Conservation (phyloP, 2,888 invertebrate species). For the Cheilosia scutellata region DNA sequence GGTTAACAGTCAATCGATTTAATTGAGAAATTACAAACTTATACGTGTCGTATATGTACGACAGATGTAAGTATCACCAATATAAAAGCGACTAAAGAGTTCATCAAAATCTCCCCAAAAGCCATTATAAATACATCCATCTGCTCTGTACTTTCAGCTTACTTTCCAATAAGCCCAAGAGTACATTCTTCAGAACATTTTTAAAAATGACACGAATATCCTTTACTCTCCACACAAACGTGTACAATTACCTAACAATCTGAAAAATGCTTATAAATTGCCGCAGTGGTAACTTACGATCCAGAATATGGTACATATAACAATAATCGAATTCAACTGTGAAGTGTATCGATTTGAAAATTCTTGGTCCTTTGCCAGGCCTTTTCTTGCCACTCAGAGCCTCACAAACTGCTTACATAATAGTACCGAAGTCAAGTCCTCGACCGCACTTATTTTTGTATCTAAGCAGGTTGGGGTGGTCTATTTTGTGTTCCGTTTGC, state of each 20-base stretch:
- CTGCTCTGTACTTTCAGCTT: too few relatives aligned
- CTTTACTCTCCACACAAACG: too few relatives aligned
- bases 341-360: constrained; percentile 36
- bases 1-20: too few relatives aligned
- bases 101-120: too few relatives aligned
- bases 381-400: neutral
- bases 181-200: too few relatives aligned
- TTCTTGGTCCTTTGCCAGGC: constrained; percentile 41
- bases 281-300: neutral
- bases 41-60: too few relatives aligned
- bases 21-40: too few relatives aligned
- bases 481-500: neutral
- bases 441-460: constrained; percentile 21
- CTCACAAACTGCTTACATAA: constrained; percentile 20
- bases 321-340: constrained; percentile 14
- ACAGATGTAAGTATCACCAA: too few relatives aligned
- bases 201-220: too few relatives aligned
- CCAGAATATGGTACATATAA: neutral
- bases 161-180: too few relatives aligned
- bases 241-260: neutral
- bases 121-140: too few relatives aligned
- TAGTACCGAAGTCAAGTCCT: neutral
- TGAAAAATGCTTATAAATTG: neutral
- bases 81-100: too few relatives aligned
- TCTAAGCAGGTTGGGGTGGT: neutral